phyloP scores from a whole-genome alignment of 2,888 invertebrate genomes.

The Hyposoter dolosus region DNA sequence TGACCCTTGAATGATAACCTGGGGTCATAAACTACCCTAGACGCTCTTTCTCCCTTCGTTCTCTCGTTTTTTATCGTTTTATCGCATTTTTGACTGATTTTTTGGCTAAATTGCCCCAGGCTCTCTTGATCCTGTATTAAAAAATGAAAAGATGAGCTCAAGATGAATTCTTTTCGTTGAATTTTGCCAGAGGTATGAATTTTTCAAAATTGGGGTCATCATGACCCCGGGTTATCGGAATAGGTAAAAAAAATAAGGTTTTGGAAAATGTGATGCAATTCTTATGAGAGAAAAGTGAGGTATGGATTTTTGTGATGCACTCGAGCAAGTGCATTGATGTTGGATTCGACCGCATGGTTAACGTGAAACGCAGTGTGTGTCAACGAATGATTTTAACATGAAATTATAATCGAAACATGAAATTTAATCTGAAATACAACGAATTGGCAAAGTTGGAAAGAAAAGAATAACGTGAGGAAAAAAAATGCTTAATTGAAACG shows the following conservation, averaged over 20 bases:
- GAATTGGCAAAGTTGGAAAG: background rate
- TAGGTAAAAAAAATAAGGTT: background rate
- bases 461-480: background rate
- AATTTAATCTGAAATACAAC: background rate
- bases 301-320: background rate
- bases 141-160: too few relatives aligned
- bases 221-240: too few relatives aligned
- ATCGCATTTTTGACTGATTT: too few relatives aligned
- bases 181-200: too few relatives aligned
- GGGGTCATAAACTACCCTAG: too few relatives aligned
- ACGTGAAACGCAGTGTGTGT: background rate
- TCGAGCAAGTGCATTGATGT: background rate
- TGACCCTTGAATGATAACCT: too few relatives aligned
- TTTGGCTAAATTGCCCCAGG: too few relatives aligned
- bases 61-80: too few relatives aligned
- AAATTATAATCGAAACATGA: background rate
- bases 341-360: background rate
- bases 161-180: too few relatives aligned
- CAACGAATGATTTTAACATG: background rate
- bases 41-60: too few relatives aligned
- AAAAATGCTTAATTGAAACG: conserved; percentile 20
- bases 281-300: background rate
- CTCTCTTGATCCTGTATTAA: too few relatives aligned
- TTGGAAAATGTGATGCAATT: background rate
- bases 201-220: too few relatives aligned